Evolutionary conservation across 2,888 invertebrate genomes (phyloP), one percentile per base, ranked within the genome.

Genomic region (Macrophya alboannulata): DNA sequence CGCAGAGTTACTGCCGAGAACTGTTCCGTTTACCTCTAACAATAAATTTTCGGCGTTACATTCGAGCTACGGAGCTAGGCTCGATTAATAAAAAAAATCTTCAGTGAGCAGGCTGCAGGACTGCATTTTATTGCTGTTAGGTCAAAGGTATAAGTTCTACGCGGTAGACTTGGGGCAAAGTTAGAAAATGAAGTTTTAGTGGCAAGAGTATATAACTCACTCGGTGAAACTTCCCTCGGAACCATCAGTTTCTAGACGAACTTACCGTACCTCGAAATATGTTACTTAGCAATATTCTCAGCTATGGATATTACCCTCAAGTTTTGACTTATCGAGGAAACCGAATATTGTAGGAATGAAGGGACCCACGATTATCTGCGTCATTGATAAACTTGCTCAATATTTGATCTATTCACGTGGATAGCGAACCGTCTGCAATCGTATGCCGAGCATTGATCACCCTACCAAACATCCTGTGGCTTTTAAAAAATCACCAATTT

Each of bases 81-180:
- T 79, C 40, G 43, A 59, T 81, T 43, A 81, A 62, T 81, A 81
- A 40, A 81, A 81, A 81, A 15, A 81, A 62, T 81, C 25, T 62
- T 43, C 10, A 43, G 21, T 40, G 31, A 81, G 43, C 12, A 62
- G 10, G 45, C n/a, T n/a, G n/a, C 6, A 62, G 55, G 59, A 81
- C 43, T 81, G 81, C 43, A 81, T 45, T 81, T 62, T 21, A 21
- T 62, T 62, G 59, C 62, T 62, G 31, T 15, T 37, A 55, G 25
- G 74, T 74, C 43, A 45, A 74, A 51, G 74, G 45, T 45, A 15
- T 12, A 37, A 31, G 21, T n/a, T 62, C 40, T 25, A 37, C 62
- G 25, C 62, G 25, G 62, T 81, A 81, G 17, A 81, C 62, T 81
- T 31, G 21, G 55, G 62, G 72, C 12, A 21, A 45, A 45, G 21